phyloP scores from a whole-genome alignment of 2,113 vertebrate genomes.

The Marmota monax region DNA sequence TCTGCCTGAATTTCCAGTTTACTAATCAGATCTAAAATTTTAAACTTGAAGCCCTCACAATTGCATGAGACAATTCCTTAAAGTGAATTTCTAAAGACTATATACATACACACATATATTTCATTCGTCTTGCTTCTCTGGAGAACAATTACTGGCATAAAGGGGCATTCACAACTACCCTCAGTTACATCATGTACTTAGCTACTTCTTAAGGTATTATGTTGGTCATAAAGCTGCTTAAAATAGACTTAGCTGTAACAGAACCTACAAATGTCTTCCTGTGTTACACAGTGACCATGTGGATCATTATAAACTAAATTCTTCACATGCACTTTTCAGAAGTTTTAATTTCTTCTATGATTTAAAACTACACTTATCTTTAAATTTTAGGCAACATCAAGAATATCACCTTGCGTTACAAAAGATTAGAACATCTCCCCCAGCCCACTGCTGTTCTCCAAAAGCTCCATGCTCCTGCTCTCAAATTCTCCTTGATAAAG shows the following conservation, averaged over 20 bases:
- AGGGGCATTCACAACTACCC: background rate
- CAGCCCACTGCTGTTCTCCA: background rate
- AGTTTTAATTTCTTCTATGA: background rate
- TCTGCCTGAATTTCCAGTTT: background rate
- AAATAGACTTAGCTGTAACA: background rate
- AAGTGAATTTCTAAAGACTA: background rate
- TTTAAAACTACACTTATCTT: background rate
- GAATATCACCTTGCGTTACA: background rate
- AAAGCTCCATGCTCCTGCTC: background rate
- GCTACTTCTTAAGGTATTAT: background rate
- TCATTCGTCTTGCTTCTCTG: background rate
- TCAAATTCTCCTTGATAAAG: background rate
- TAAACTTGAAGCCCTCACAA: background rate
- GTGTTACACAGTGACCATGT: background rate
- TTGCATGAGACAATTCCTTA: background rate
- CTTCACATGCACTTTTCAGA: background rate
- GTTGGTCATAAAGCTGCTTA: background rate
- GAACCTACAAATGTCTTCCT: background rate
- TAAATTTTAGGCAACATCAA: conserved; percentile 47
- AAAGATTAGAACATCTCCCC: background rate
- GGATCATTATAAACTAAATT: background rate
- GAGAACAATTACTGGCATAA: background rate
- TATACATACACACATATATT: background rate
- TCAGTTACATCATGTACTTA: background rate
- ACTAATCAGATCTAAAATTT: background rate